A percentile compares a stretch with the other conserved stretches of the same genome.
Conservation (phyloP, 53 echinoderm and acorn worm genomes). For the Antedon mediterranea region DNA sequence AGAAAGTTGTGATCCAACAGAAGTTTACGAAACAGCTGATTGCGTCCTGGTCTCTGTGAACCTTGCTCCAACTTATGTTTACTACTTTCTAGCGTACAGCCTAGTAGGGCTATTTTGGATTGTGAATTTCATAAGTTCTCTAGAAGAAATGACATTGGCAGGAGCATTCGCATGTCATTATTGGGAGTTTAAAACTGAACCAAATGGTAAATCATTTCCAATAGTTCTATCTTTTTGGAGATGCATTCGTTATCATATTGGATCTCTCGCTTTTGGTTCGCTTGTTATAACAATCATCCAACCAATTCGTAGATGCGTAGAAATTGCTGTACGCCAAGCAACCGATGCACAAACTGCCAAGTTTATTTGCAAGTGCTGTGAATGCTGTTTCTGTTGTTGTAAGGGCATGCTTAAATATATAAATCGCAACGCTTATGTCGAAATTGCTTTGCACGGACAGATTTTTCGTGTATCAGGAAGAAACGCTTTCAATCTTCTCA, state of each 20-base stretch:
- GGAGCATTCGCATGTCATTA: constrained; percentile 97
- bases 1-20: constrained; percentile 25
- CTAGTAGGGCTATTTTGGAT: constrained; percentile 73
- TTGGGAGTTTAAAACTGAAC: constrained; percentile 77
- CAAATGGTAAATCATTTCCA: constrained; percentile 48
- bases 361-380: constrained; percentile 72
- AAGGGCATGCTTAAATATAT: constrained; percentile 85
- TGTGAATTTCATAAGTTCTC: constrained; percentile 76
- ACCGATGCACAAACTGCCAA: constrained; percentile 39
- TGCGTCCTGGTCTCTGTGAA: constrained; percentile 47
- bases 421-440: constrained; percentile 88
- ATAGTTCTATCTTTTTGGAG: constrained; percentile 54
- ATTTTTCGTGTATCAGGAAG: constrained; percentile 59
- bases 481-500: constrained; percentile 76
- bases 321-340: constrained; percentile 38
- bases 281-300: constrained; percentile 72
- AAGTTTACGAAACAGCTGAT: constrained; percentile 25
- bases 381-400: constrained; percentile 83
- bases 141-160: constrained; percentile 85
- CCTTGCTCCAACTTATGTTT: constrained; percentile 29
- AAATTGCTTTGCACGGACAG: constrained; percentile 84
- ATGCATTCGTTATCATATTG: constrained; percentile 70
- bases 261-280: constrained; percentile 88
- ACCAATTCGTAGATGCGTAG: constrained; percentile 46
- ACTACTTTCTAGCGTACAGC: constrained; percentile 62